These are phyloP conservation scores for Eupeodes latifasciatus DNA, from an alignment of 2,888 invertebrate genomes.

Conservation along the genomic window DNA sequence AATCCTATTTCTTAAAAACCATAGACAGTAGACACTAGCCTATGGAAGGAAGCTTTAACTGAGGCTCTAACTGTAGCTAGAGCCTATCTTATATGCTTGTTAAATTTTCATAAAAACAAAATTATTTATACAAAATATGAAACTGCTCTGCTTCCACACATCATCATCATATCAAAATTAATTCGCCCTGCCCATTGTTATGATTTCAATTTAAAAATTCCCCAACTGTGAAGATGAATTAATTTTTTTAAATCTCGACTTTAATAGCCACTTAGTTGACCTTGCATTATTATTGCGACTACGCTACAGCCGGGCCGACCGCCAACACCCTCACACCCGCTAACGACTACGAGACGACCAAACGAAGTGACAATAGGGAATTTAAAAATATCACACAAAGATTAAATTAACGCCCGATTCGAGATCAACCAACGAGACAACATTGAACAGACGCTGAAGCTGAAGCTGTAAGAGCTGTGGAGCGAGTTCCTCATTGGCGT, in stretches of 20 bases:
- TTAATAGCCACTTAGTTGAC: slow-evolving; percentile 44
- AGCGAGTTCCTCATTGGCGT: too few relatives aligned
- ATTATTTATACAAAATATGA: neutral
- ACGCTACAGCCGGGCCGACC: neutral
- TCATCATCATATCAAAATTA: slow-evolving; percentile 5
- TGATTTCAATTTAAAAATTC: slow-evolving; percentile 35
- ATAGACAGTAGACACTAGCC: too few relatives aligned
- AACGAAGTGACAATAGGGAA: slow-evolving; percentile 12
- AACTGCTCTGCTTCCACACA: neutral
- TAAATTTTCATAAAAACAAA: neutral
- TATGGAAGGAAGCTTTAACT: too few relatives aligned
- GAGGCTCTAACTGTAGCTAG: too few relatives aligned
- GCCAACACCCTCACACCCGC: too few relatives aligned
- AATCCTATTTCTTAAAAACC: too few relatives aligned
- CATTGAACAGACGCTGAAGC: too few relatives aligned
- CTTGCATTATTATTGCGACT: slow-evolving; percentile 18
- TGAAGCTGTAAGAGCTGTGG: too few relatives aligned
- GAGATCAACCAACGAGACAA: too few relatives aligned
- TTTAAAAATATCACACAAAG: slow-evolving; percentile 29
- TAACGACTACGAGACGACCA: too few relatives aligned
- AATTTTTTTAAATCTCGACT: slow-evolving; percentile 36
- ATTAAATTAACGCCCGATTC: slow-evolving; percentile 19
- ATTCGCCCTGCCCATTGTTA: neutral
- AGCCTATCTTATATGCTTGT: neutral
- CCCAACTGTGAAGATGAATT: slow-evolving; percentile 22